A percentile compares a stretch with the other conserved stretches of the same genome.
Conservation (phyloP, 2,113 vertebrate genomes). For the Elephantulus edwardii region DNA sequence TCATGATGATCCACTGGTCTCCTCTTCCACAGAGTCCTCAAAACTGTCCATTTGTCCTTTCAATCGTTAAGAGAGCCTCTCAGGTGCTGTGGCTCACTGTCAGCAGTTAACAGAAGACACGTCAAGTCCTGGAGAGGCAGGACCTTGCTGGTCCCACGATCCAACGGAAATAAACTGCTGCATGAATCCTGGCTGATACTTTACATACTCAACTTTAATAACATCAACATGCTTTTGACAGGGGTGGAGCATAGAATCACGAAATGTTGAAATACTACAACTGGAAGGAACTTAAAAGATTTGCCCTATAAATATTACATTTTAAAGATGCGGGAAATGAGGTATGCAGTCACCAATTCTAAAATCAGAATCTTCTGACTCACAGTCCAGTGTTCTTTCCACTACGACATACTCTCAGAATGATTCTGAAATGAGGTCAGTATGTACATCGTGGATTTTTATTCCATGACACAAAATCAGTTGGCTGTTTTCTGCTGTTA, state of each 20-base stretch:
- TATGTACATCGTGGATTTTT: not conserved
- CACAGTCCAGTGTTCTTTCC: not conserved
- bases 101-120: constrained; percentile 75
- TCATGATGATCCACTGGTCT: constrained; percentile 75
- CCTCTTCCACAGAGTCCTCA: constrained; percentile 78
- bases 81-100: constrained; percentile 68
- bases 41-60: constrained; percentile 76
- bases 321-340: constrained; percentile 35
- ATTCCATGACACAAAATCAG: not conserved
- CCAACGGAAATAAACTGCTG: constrained; percentile 52
- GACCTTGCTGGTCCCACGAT: constrained; percentile 64
- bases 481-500: not conserved
- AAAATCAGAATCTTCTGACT: not conserved
- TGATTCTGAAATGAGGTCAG: not conserved
- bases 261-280: constrained; percentile 17
- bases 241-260: not conserved
- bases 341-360: not conserved
- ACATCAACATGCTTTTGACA: constrained; percentile 59
- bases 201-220: constrained; percentile 59
- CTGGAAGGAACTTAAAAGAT: not conserved
- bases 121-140: constrained; percentile 73
- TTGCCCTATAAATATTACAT: constrained; percentile 10
- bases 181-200: constrained; percentile 59
- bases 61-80: constrained; percentile 74
- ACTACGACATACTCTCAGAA: not conserved